phyloP scores from a whole-genome alignment of 2,888 invertebrate genomes.

The Alloscopus bannaensis region DNA sequence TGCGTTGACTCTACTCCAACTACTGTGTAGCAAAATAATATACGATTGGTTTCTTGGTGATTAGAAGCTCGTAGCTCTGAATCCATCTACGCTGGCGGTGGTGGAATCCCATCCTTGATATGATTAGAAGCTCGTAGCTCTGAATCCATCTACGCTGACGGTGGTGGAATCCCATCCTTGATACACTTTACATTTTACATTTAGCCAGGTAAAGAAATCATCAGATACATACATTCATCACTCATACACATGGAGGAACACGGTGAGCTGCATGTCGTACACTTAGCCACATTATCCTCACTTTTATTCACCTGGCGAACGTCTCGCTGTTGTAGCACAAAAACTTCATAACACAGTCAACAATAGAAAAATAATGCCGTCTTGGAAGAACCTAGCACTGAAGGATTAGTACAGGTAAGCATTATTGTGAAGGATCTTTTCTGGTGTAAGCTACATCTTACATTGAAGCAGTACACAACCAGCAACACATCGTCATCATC shows the following conservation, averaged over 20 bases:
- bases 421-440: background rate
- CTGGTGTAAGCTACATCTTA: slow-evolving; percentile 15
- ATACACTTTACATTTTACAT: background rate
- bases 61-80: slow-evolving; percentile 8
- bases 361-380: slow-evolving; percentile 56
- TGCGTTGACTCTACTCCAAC: slow-evolving; percentile 15
- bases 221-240: background rate
- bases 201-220: background rate
- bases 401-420: slow-evolving; percentile 22
- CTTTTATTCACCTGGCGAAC: slow-evolving; percentile 45
- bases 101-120: background rate
- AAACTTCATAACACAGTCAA: slow-evolving; percentile 41
- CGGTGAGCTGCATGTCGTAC: background rate
- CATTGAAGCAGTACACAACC: slow-evolving; percentile 11
- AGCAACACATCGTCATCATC: slow-evolving; percentile 3
- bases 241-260: background rate
- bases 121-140: background rate
- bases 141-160: background rate
- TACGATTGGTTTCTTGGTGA: slow-evolving; percentile 43
- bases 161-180: background rate
- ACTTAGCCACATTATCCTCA: slow-evolving; percentile 2
- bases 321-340: slow-evolving; percentile 27
- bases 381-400: slow-evolving; percentile 48
- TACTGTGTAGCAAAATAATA: slow-evolving; percentile 27
- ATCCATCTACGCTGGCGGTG: background rate